Conservation (phyloP, 2,113 vertebrate species). For the Penelope pileata region DNA sequence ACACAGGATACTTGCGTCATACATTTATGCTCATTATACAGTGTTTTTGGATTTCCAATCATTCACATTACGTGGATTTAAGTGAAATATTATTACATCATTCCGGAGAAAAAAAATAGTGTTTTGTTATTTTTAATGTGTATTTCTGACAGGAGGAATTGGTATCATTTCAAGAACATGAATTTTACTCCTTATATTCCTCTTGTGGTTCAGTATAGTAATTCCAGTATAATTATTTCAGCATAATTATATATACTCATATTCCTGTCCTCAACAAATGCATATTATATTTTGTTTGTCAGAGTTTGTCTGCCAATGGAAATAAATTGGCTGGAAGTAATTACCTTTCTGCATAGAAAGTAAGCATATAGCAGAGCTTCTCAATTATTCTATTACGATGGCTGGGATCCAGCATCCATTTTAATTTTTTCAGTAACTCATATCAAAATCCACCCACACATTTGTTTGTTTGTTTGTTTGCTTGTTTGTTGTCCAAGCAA, state of each 20-base stretch:
- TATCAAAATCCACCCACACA: too few relatives aligned
- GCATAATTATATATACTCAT: background rate
- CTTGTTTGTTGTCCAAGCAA: too few relatives aligned
- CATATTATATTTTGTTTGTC: background rate
- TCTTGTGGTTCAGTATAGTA: too few relatives aligned
- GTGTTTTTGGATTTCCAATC: background rate
- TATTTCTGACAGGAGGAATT: background rate
- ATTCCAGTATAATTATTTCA: too few relatives aligned
- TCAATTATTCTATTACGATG: background rate
- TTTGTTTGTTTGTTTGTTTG: background rate
- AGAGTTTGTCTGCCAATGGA: background rate
- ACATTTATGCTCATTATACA: background rate
- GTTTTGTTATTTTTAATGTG: background rate
- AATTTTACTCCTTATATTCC: background rate
- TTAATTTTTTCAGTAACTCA: background rate
- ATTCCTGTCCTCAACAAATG: background rate
- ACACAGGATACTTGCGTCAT: background rate
- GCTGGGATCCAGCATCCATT: background rate
- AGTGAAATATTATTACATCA: background rate
- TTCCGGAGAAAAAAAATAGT: background rate
- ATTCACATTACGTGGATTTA: background rate
- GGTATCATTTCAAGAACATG: background rate
- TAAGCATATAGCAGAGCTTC: background rate
- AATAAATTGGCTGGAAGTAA: background rate
- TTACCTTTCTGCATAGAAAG: background rate